Evolutionary conservation across 2,888 invertebrate species (phyloP).

Genomic region (Acheta domesticus): DNA sequence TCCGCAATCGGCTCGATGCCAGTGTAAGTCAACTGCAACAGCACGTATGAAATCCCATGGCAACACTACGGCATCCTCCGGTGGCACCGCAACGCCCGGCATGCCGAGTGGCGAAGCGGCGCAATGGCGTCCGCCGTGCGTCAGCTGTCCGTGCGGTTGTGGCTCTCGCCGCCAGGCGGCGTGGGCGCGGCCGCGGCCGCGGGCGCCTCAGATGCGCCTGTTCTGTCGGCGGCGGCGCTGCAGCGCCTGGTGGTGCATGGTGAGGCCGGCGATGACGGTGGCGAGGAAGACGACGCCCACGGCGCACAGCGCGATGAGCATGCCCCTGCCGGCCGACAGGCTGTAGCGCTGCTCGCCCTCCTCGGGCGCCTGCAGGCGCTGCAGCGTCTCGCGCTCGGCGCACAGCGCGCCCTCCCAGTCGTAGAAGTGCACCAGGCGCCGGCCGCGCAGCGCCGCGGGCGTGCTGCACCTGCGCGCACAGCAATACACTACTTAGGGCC

Average conservation of each 20-base stretch:
- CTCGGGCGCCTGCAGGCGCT: neutral
- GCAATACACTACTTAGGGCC: no score
- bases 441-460: conserved; percentile 51
- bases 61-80: no score
- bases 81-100: no score
- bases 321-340: conserved; percentile 25
- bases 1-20: no score
- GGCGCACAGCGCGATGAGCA: conserved; percentile 26
- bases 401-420: conserved; percentile 57
- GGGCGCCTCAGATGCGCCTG: neutral
- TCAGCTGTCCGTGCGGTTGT: no score
- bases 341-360: neutral
- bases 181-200: no score
- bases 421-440: conserved; percentile 59
- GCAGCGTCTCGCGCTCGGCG: conserved; percentile 39
- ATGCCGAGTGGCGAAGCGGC: no score
- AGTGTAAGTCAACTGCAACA: no score
- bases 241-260: conserved; percentile 26
- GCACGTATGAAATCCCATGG: no score
- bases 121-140: no score
- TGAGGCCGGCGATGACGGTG: conserved; percentile 29
- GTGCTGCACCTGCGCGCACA: conserved; percentile 51
- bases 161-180: no score
- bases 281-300: conserved; percentile 18
- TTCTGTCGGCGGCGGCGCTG: neutral